These are phyloP conservation scores for Apis cerana DNA, from an alignment of 1,140 invertebrate genomes.

Conservation along the genomic window DNA sequence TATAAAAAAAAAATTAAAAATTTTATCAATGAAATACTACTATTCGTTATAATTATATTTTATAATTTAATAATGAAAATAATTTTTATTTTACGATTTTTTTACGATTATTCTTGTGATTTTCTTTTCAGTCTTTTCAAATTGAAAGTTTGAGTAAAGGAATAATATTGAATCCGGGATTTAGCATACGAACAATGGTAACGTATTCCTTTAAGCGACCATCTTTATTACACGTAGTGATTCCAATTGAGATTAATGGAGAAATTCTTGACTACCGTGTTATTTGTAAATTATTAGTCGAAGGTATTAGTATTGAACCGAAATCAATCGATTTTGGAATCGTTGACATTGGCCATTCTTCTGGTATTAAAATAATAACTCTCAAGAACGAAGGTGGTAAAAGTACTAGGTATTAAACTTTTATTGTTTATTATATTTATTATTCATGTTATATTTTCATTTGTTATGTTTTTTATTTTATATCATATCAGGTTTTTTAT, in stretches of 20 bases:
- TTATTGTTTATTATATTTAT: neutral
- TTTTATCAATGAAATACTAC: too few relatives aligned
- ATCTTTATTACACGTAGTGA: slow-evolving; percentile 58
- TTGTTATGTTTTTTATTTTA: too few relatives aligned
- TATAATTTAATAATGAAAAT: too few relatives aligned
- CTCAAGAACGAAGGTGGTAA: slow-evolving; percentile 68
- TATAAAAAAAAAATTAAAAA: too few relatives aligned
- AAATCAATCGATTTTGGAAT: slow-evolving; percentile 69
- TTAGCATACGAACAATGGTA: slow-evolving; percentile 63
- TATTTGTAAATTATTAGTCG: slow-evolving; percentile 42
- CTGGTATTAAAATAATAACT: slow-evolving; percentile 59
- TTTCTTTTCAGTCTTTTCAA: slow-evolving; percentile 64
- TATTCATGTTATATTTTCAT: neutral
- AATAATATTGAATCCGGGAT: slow-evolving; percentile 67
- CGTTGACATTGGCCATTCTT: slow-evolving; percentile 66
- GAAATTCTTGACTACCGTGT: slow-evolving; percentile 64
- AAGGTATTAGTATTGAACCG: slow-evolving; percentile 56
- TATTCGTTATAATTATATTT: too few relatives aligned
- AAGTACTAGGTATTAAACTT: slow-evolving; percentile 55
- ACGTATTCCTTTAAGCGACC: slow-evolving; percentile 64
- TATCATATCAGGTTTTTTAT: too few relatives aligned
- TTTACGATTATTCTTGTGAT: neutral
- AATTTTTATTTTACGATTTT: too few relatives aligned
- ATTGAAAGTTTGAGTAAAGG: slow-evolving; percentile 56
- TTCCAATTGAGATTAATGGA: slow-evolving; percentile 72